These are phyloP conservation scores for Nannoperca australis DNA, from an alignment of 2,797 vertebrate genomes.

Conservation along the genomic window DNA sequence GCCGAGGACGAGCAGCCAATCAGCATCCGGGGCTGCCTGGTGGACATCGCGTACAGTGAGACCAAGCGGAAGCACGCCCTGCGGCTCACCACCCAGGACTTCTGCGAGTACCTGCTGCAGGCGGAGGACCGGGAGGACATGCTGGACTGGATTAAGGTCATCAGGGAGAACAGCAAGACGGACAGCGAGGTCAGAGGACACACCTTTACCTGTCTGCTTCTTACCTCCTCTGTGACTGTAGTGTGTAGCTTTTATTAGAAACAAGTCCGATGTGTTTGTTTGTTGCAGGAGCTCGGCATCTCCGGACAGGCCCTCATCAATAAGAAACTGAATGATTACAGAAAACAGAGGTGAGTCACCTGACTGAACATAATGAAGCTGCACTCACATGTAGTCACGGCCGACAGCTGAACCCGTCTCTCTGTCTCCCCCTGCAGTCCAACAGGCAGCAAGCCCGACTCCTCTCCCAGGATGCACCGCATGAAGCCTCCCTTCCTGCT, in stretches of 20 bases:
- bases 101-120: slow-evolving; percentile 99
- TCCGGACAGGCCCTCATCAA: slow-evolving; percentile 97
- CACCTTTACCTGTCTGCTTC: neutral
- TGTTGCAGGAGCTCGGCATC: slow-evolving; percentile 91
- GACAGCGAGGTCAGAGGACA: slow-evolving; percentile 93
- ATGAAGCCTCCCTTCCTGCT: slow-evolving; percentile 92
- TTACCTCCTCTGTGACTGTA: neutral
- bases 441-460: slow-evolving; percentile 91
- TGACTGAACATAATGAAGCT: neutral
- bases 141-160: slow-evolving; percentile 97
- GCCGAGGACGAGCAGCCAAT: slow-evolving; percentile 94
- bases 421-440: slow-evolving; percentile 85
- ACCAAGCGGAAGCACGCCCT: slow-evolving; percentile 97
- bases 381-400: neutral
- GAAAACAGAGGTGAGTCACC: slow-evolving; percentile 91
- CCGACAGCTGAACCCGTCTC: neutral
- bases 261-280: slow-evolving; percentile 28
- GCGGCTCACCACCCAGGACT: slow-evolving; percentile 97
- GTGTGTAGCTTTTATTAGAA: neutral
- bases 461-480: slow-evolving; percentile 91
- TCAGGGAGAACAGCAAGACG: slow-evolving; percentile 95
- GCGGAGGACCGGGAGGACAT: slow-evolving; percentile 98
- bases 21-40: slow-evolving; percentile 96
- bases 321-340: slow-evolving; percentile 98
- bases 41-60: slow-evolving; percentile 99